Percentiles rank a stretch among this genome's conserved stretches.
These are phyloP conservation scores for Leistus spinibarbis DNA, from an alignment of 2,888 invertebrate genomes.

Conservation along the genomic window DNA sequence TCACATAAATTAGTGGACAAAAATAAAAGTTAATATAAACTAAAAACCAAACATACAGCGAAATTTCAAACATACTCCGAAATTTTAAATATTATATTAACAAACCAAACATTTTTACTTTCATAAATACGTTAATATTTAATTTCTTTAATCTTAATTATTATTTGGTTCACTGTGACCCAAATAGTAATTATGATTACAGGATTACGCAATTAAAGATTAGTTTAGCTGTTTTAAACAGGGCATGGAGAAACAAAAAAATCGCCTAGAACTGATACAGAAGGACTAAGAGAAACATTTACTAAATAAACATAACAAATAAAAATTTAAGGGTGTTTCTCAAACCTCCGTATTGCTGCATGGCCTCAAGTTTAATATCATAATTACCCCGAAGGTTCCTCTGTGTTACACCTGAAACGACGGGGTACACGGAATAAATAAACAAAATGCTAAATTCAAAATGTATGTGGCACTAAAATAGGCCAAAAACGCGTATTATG, in stretches of 20 bases:
- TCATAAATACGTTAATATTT: not conserved
- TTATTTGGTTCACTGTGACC: no score
- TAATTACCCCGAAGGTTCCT: constrained; percentile 42
- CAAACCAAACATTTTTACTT: not conserved
- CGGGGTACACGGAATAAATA: constrained; percentile 32
- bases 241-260: not conserved
- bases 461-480: constrained; percentile 6
- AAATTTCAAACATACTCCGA: not conserved
- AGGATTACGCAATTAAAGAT: not conserved
- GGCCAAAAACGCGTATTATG: no score
- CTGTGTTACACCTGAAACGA: constrained; percentile 45
- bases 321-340: constrained; percentile 2
- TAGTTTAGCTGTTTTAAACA: not conserved
- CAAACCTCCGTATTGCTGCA: constrained; percentile 45
- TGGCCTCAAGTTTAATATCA: constrained; percentile 44
- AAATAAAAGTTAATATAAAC: constrained; percentile 11
- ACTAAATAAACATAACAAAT: not conserved
- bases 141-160: not conserved
- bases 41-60: not conserved
- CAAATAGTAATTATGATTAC: no score
- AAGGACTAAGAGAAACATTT: not conserved
- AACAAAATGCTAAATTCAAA: constrained; percentile 27
- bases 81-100: no score
- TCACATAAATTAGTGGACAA: not conserved
- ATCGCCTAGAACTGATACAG: not conserved